Conservation (phyloP, 2,888 invertebrate genomes). For the Lochmaea capreae region DNA sequence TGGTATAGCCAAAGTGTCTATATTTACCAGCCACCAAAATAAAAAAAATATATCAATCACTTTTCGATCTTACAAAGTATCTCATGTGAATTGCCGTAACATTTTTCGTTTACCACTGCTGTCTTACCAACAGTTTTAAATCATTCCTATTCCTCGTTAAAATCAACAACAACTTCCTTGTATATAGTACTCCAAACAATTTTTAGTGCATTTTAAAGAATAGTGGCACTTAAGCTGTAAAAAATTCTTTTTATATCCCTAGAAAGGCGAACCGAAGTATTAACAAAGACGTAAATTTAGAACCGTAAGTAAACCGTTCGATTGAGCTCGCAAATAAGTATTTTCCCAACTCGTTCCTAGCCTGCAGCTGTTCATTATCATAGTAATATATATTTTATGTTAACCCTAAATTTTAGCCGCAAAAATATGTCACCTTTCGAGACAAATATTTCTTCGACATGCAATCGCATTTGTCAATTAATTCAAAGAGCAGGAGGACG, state of each 20-base stretch:
- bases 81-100: too few species aligned
- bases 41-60: too few species aligned
- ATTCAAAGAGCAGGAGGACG: background rate
- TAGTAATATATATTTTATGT: conserved; percentile 10
- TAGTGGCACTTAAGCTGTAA: background rate
- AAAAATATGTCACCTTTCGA: background rate
- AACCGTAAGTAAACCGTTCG: background rate
- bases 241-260: background rate
- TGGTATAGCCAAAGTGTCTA: too few species aligned
- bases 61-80: too few species aligned
- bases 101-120: background rate
- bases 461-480: background rate
- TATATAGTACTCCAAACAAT: background rate
- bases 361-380: conserved; percentile 13
- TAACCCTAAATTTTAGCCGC: background rate
- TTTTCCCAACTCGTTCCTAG: background rate
- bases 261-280: background rate
- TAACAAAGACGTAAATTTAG: background rate
- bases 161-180: conserved; percentile 7
- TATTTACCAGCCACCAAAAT: too few species aligned
- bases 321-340: background rate
- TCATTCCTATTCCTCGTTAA: conserved; percentile 3
- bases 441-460: conserved; percentile 7
- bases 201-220: background rate
- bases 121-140: background rate